phyloP scores from a whole-genome alignment of 2,113 vertebrate genomes.

The Actenoides hombroni region DNA sequence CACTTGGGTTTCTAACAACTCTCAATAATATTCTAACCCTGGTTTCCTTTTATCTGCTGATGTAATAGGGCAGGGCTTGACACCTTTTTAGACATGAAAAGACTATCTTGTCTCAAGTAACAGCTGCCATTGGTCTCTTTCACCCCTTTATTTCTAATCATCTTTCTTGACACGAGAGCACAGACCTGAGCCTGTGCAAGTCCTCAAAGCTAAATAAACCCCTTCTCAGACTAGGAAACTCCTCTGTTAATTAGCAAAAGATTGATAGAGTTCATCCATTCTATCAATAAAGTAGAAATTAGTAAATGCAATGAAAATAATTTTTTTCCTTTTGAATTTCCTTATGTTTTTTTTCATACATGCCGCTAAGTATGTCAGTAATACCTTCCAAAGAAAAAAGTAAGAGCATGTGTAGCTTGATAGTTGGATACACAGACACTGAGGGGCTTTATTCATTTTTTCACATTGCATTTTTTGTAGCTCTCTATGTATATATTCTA shows the following conservation, averaged over 20 bases:
- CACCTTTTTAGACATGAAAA: constrained; percentile 89
- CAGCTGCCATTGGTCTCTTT: constrained; percentile 35
- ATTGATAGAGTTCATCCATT: background rate
- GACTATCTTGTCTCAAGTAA: constrained; percentile 55
- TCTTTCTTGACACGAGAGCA: background rate
- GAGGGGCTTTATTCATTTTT: background rate
- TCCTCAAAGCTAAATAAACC: background rate
- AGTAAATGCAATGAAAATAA: background rate
- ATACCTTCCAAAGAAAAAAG: background rate
- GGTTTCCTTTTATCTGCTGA: constrained; percentile 82
- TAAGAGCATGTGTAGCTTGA: background rate
- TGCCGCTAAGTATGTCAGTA: fast-evolving
- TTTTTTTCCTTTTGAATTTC: background rate
- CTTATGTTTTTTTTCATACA: background rate
- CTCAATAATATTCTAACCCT: constrained; percentile 43
- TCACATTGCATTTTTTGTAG: background rate
- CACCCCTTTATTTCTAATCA: background rate
- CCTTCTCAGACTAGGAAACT: background rate
- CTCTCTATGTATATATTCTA: background rate
- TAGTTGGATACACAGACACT: fast-evolving
- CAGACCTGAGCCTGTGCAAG: background rate
- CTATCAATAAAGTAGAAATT: background rate
- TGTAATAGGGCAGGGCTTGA: constrained; percentile 57
- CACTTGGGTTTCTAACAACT: constrained; percentile 69
- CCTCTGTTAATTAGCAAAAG: background rate